Evolutionary conservation across 1,140 invertebrate genomes (phyloP), one percentile per base, ranked within the genome.

Genomic region (Drosophila tsacasi): DNA sequence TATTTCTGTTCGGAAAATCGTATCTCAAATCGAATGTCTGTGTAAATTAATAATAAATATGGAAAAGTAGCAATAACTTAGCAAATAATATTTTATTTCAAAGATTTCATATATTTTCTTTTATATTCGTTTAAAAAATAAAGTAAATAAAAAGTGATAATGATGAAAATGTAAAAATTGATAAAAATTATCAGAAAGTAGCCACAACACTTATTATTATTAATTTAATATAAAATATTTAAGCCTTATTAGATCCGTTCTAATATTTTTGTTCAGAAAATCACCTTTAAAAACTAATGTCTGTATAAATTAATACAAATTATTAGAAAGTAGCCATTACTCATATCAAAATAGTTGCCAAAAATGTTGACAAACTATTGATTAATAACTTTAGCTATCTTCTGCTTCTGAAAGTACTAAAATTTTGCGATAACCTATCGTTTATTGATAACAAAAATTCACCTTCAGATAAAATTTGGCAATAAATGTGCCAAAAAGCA

Each of bases 401-500:
- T 44, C 3, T 19, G 57, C 63, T 42, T 62, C 21, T 19, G 58
- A 63, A 44, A 35, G 40, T 23, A 15, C 5, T 21, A 25, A 19
- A 25, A n/a, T 62, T 32, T 32, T 0, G 9, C 13, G 64, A 68
- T 68, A 68, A 19, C 23, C 27, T 65, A 49, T 23, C 60, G 3
- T 3, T 39, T 30, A 13, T 15, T 68, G 67, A 71, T 67, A 71
- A 19, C 6, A 5, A n/a, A 62, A 37, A 2, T 46, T 23, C 5
- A 37, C 44, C 35, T 40, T 19, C 9, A 6, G 63, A 65, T 65
- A 65, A 19, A 44, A 19, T 63, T 44, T 65, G 10, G 58, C 58
- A 44, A 65, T 32, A 32, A 62, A 44, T n/a, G 60, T 30, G 15
- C 27, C 25, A 63, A 52, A 52, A 30, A 2, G n/a, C 27, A 66